Conservation (phyloP, 2,888 invertebrate species). For the Thysanoteuthis rhombus region DNA sequence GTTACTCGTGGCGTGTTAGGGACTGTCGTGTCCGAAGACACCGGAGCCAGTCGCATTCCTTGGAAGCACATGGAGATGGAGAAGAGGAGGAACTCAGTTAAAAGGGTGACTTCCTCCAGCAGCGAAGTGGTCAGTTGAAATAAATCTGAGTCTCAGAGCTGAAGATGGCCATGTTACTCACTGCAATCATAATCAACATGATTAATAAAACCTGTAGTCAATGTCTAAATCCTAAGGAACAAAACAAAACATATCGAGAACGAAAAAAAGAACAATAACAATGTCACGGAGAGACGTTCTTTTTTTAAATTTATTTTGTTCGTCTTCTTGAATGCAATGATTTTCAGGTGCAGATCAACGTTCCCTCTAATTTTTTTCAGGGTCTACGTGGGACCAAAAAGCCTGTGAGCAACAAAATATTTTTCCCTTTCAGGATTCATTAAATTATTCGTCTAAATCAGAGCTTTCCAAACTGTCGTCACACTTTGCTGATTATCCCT, state of each 20-base stretch:
- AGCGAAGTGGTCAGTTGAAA: not conserved
- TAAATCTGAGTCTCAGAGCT: not conserved
- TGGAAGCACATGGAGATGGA: slow-evolving; percentile 19
- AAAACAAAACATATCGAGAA: not conserved
- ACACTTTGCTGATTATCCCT: too few species aligned
- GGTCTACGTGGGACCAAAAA: too few species aligned
- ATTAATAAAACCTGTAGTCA: not conserved
- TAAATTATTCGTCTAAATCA: too few species aligned
- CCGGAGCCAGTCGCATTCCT: not conserved
- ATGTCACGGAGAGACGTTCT: not conserved
- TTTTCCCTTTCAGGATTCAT: too few species aligned
- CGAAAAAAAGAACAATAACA: not conserved
- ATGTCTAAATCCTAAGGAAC: not conserved
- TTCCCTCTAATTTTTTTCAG: too few species aligned
- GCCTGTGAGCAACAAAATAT: too few species aligned
- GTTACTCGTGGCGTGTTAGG: slow-evolving; percentile 19
- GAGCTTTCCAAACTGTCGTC: too few species aligned
- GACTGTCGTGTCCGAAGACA: slow-evolving; percentile 1
- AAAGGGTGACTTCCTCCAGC: not conserved
- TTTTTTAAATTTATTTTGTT: not conserved
- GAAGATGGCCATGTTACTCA: not conserved
- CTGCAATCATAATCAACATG: slow-evolving; percentile 21
- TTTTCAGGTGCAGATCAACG: too few species aligned
- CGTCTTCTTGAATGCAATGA: too few species aligned
- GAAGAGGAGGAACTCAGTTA: slow-evolving; percentile 1